A percentile compares a stretch with the other conserved stretches of the same genome.
Conservation (phyloP, 2,113 vertebrate species). For the Pantherophis guttatus region DNA sequence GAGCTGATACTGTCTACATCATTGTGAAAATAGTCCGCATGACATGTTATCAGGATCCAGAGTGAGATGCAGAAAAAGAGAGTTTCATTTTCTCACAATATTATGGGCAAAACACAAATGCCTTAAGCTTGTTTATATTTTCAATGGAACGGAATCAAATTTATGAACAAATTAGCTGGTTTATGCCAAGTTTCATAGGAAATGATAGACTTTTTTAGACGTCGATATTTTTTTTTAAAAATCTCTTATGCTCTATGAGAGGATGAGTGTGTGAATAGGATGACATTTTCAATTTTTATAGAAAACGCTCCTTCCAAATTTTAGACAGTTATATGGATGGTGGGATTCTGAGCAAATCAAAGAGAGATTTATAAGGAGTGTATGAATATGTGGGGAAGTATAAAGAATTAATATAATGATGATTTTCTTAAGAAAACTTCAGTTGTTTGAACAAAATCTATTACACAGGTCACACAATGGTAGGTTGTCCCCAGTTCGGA, state of each 20-base stretch:
- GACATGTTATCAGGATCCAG: background rate
- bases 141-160: background rate
- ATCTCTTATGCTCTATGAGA: background rate
- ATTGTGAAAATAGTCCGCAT: background rate
- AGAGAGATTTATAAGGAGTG: background rate
- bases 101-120: background rate
- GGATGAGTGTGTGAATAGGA: background rate
- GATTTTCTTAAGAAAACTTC: background rate
- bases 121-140: background rate
- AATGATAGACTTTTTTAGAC: background rate
- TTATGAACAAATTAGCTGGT: background rate
- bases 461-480: background rate
- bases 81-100: background rate
- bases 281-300: background rate
- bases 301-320: background rate
- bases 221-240: background rate
- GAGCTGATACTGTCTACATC: background rate
- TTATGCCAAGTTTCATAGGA: background rate
- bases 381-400: background rate
- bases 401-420: background rate
- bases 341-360: background rate
- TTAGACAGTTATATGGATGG: background rate
- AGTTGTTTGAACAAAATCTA: background rate
- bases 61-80: background rate
- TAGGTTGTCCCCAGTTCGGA: too few relatives aligned